These are phyloP conservation scores for Poeciliopsis paucimaculata DNA, from an alignment of 2,797 vertebrate species.

Conservation along the genomic window DNA sequence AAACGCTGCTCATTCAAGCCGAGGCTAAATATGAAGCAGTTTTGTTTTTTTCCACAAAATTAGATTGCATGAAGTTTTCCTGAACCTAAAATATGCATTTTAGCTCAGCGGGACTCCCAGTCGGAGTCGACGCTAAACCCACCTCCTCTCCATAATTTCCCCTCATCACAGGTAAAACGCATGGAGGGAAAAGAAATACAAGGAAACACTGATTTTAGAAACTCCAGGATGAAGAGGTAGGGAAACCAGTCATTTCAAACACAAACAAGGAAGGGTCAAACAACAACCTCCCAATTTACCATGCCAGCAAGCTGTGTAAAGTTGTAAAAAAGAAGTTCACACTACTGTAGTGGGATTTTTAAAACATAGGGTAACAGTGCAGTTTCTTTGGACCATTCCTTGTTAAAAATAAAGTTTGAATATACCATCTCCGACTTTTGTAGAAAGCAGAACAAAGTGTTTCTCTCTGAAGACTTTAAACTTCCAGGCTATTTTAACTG, in stretches of 20 bases:
- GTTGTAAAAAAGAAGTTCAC: slow-evolving; percentile 53
- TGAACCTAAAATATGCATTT: slow-evolving; percentile 18
- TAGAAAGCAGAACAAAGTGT: background rate
- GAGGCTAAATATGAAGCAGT: slow-evolving; percentile 24
- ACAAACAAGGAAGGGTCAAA: slow-evolving; percentile 12
- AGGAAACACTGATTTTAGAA: slow-evolving; percentile 76
- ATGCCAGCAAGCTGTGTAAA: slow-evolving; percentile 2
- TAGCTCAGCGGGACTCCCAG: slow-evolving; percentile 61
- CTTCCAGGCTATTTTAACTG: background rate
- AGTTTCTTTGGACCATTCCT: slow-evolving; percentile 44
- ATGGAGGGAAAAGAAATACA: slow-evolving; percentile 33
- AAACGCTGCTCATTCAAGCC: slow-evolving; percentile 38
- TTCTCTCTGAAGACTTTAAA: background rate
- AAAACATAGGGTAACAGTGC: slow-evolving; percentile 40
- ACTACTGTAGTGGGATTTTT: slow-evolving; percentile 71
- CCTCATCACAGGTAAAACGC: slow-evolving; percentile 66
- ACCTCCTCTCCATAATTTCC: slow-evolving; percentile 30
- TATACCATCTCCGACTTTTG: background rate
- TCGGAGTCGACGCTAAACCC: slow-evolving; percentile 30
- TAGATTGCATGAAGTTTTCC: slow-evolving; percentile 26
- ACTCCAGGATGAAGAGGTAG: slow-evolving; percentile 71
- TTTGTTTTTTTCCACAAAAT: slow-evolving; percentile 3
- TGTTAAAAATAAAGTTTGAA: slow-evolving; percentile 33
- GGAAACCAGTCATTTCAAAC: slow-evolving; percentile 39
- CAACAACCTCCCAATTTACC: background rate